phyloP scores from a whole-genome alignment of 1,140 invertebrate species.

The Trachymyrmex septentrionalis region DNA sequence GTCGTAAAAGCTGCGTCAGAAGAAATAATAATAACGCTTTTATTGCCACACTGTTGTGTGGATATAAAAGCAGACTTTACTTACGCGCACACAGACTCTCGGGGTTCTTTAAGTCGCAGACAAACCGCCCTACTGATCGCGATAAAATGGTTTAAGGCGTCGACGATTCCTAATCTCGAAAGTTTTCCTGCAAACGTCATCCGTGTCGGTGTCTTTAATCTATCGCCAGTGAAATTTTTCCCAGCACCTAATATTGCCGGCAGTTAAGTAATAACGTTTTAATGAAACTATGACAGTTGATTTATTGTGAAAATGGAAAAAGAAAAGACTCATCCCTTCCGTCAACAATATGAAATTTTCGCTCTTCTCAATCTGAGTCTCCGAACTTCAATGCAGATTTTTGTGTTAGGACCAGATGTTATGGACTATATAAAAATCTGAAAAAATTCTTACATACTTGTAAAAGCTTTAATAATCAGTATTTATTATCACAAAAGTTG shows the following conservation, averaged over 20 bases:
- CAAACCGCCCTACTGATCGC: slow-evolving; percentile 1
- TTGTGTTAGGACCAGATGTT: no score
- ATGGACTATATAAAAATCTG: no score
- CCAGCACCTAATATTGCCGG: neutral
- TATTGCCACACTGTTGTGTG: neutral
- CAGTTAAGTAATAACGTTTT: neutral
- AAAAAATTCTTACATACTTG: no score
- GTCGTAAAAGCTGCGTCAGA: slow-evolving; percentile 3
- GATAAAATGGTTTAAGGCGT: slow-evolving; percentile 39
- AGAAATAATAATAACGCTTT: slow-evolving; percentile 30
- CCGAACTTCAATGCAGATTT: no score
- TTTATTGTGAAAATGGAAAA: neutral
- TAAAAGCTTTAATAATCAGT: no score
- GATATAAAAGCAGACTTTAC: slow-evolving; percentile 31
- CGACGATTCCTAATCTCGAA: slow-evolving; percentile 27
- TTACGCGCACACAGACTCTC: neutral
- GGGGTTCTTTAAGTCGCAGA: slow-evolving; percentile 7
- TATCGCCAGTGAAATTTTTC: slow-evolving; percentile 12
- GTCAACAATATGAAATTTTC: no score
- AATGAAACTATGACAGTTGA: neutral
- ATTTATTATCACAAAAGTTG: no score
- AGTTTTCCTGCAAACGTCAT: slow-evolving; percentile 28
- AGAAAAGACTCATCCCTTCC: neutral
- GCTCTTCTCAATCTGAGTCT: no score
- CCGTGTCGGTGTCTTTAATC: slow-evolving; percentile 28